phyloP scores from a whole-genome alignment of 2,888 invertebrate species.

The Amphimallon solstitiale region DNA sequence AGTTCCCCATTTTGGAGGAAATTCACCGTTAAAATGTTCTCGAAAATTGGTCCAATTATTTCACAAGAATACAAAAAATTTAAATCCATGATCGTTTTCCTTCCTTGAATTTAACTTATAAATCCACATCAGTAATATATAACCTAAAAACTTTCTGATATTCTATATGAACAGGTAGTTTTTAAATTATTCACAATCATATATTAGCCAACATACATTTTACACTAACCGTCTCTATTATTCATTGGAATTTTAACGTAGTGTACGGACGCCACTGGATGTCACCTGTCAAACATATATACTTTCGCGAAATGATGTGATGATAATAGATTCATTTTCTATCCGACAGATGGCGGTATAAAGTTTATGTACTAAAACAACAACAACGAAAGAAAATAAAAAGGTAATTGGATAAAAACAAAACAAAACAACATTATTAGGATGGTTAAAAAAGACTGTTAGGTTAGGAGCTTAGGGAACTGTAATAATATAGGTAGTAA shows the following conservation, averaged over 20 bases:
- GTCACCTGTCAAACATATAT: not conserved
- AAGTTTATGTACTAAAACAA: not conserved
- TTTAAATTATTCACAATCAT: no score
- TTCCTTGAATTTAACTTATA: no score
- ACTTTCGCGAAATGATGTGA: conserved; percentile 18
- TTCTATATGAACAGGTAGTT: no score
- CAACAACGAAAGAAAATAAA: not conserved
- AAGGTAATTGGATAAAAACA: not conserved
- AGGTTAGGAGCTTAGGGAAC: conserved; percentile 37
- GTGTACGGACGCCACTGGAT: conserved; percentile 18
- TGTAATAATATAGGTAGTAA: conserved; percentile 56
- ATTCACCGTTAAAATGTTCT: not conserved
- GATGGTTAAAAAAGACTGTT: not conserved
- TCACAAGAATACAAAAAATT: not conserved
- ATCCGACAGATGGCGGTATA: not conserved
- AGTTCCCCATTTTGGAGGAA: not conserved
- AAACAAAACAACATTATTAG: not conserved
- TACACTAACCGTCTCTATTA: no score
- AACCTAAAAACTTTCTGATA: no score
- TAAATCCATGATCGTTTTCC: no score
- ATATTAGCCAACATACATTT: no score
- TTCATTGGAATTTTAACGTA: not conserved
- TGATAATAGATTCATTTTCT: not conserved
- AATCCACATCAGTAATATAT: no score
- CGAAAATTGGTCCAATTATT: conserved; percentile 15